Percentiles rank a stretch among this genome's conserved stretches.
phyloP scores from a whole-genome alignment of 2,888 invertebrate genomes.

The Cosmia pyralina region DNA sequence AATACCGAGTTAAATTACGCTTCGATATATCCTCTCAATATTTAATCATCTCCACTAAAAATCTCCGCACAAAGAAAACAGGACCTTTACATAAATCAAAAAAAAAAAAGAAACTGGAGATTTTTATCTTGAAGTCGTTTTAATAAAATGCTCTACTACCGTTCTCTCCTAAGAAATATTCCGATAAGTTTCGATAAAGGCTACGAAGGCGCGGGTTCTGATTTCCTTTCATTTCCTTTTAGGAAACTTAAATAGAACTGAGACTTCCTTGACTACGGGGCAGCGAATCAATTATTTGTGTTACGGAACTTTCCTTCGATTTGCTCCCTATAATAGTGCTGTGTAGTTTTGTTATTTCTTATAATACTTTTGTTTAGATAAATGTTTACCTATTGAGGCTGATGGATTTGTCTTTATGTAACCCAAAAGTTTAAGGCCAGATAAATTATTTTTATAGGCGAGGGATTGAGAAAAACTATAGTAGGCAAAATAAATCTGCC shows the following conservation, averaged over 20 bases:
- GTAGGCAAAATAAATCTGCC: conserved; percentile 1
- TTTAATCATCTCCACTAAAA: no score
- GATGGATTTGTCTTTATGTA: conserved; percentile 57
- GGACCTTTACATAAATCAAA: conserved; percentile 62
- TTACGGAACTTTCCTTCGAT: conserved; percentile 84
- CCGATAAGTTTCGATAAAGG: conserved; percentile 88
- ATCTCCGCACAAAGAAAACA: conserved; percentile 32
- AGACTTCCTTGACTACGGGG: conserved; percentile 88
- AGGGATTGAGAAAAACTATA: conserved; percentile 35
- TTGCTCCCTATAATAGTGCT: conserved; percentile 78
- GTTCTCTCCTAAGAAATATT: conserved; percentile 81
- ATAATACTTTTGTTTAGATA: conserved; percentile 70
- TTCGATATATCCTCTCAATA: no score
- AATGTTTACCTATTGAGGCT: conserved; percentile 60
- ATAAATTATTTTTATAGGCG: conserved; percentile 44
- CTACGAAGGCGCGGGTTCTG: conserved; percentile 83
- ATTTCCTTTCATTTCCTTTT: conserved; percentile 90
- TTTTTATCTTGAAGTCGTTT: conserved; percentile 78
- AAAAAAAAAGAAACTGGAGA: conserved; percentile 67
- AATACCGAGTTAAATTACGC: no score
- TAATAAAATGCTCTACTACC: conserved; percentile 79
- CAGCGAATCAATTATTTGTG: conserved; percentile 89
- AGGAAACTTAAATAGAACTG: conserved; percentile 90
- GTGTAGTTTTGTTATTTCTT: conserved; percentile 76
- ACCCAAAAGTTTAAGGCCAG: conserved; percentile 51